A percentile compares a stretch with the other conserved stretches of the same genome.
Evolutionary conservation across 2,888 invertebrate genomes (phyloP).

Genomic region (Torymus tubicola): DNA sequence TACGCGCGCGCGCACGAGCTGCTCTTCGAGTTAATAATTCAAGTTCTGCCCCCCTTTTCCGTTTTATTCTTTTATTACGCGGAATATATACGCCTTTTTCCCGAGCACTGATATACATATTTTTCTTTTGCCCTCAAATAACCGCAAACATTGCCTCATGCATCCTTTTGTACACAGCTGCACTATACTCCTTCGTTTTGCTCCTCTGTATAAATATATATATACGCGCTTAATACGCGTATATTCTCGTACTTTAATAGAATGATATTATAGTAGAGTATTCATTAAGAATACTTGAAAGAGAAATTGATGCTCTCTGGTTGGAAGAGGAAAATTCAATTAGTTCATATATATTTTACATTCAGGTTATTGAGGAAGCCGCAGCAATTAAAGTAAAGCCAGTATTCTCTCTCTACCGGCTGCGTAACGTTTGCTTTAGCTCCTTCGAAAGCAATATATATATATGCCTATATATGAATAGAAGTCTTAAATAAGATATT

Average conservation of each 20-base stretch:
- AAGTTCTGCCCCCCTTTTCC: conserved; percentile 13
- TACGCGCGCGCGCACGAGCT: conserved; percentile 26
- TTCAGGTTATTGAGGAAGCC: conserved; percentile 31
- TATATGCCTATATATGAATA: too few species aligned
- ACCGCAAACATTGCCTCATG: conserved; percentile 8
- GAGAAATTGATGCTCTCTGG: conserved; percentile 30
- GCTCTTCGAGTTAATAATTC: conserved; percentile 44
- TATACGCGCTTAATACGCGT: neutral
- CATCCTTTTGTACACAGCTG: too few species aligned
- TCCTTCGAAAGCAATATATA: neutral
- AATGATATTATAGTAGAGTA: neutral
- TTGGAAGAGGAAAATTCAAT: conserved; percentile 27
- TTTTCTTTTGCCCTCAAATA: conserved; percentile 11
- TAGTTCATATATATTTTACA: neutral
- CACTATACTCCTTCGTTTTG: neutral
- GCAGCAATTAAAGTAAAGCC: conserved; percentile 28
- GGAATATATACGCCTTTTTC: neutral
- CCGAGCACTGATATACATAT: conserved; percentile 2
- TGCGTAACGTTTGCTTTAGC: neutral
- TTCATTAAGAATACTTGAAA: conserved; percentile 20
- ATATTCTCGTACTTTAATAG: conserved; percentile 7
- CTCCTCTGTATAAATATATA: neutral
- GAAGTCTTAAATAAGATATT: too few species aligned
- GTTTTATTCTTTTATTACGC: conserved; percentile 19
- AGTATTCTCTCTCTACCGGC: conserved; percentile 4